Evolutionary conservation across 2,888 invertebrate species (phyloP).

Genomic region (Acrocera orbiculus): DNA sequence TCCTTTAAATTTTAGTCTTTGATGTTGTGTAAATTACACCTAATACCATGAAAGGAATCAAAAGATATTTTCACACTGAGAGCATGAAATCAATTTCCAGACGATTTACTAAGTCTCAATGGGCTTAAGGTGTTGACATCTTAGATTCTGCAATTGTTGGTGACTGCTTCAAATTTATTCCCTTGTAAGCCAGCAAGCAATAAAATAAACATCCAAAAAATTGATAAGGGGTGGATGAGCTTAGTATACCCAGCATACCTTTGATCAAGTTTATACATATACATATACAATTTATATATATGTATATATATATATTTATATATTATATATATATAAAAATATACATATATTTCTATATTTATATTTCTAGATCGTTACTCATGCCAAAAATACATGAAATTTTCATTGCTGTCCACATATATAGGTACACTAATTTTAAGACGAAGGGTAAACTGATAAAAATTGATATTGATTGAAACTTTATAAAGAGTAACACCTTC

Average conservation of each 20-base stretch:
- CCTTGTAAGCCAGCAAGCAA: no score
- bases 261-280: no score
- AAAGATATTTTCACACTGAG: conserved; percentile 6
- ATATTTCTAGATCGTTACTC: background rate
- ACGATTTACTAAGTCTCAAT: conserved; percentile 9
- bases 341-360: no score
- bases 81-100: conserved; percentile 11
- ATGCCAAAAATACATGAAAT: background rate
- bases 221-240: no score
- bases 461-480: conserved; percentile 3
- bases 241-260: no score
- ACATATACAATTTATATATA: no score
- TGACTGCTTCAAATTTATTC: background rate
- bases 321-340: no score
- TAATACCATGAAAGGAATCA: conserved; percentile 6
- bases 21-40: conserved; percentile 11
- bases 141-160: background rate
- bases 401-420: background rate
- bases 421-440: background rate
- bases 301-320: no score
- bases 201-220: no score
- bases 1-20: no score
- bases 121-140: conserved; percentile 11
- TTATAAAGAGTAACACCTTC: conserved; percentile 4
- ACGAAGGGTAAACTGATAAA: background rate